Evolutionary conservation across 2,113 vertebrate species (phyloP).

Genomic region (Rhombomys opimus): DNA sequence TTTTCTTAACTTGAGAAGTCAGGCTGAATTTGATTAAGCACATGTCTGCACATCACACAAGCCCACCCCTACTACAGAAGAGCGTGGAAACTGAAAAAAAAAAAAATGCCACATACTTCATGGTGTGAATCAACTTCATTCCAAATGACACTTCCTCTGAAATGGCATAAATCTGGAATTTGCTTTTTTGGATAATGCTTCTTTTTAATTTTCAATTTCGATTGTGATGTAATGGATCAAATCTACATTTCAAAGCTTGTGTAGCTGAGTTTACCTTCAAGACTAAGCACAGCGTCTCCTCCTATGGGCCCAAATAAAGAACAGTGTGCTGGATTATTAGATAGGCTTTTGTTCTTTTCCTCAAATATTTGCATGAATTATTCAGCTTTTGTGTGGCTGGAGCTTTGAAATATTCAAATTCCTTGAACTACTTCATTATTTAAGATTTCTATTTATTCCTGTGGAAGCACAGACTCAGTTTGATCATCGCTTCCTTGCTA

Average conservation of each 20-base stretch:
- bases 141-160: conserved; percentile 77
- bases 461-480: conserved; percentile 17
- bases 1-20: conserved; percentile 70
- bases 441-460: conserved; percentile 66
- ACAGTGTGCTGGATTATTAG: conserved; percentile 56
- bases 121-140: conserved; percentile 75
- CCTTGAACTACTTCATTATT: conserved; percentile 75
- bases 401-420: conserved; percentile 77
- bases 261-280: conserved; percentile 46
- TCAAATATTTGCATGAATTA: conserved; percentile 81
- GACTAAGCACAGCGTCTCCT: conserved; percentile 49
- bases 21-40: conserved; percentile 75
- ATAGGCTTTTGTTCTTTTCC: conserved; percentile 74
- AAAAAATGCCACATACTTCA: conserved; percentile 75
- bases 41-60: conserved; percentile 56
- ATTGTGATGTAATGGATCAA: conserved; percentile 71
- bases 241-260: conserved; percentile 74
- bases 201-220: conserved; percentile 72
- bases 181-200: conserved; percentile 70
- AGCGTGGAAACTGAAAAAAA: conserved; percentile 59
- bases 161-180: conserved; percentile 77
- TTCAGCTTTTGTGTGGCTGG: conserved; percentile 66
- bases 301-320: conserved; percentile 59
- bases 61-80: conserved; percentile 54
- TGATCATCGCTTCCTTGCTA: conserved; percentile 31